phyloP scores from a whole-genome alignment of 2,113 vertebrate species.

The Xyrauchen texanus region DNA sequence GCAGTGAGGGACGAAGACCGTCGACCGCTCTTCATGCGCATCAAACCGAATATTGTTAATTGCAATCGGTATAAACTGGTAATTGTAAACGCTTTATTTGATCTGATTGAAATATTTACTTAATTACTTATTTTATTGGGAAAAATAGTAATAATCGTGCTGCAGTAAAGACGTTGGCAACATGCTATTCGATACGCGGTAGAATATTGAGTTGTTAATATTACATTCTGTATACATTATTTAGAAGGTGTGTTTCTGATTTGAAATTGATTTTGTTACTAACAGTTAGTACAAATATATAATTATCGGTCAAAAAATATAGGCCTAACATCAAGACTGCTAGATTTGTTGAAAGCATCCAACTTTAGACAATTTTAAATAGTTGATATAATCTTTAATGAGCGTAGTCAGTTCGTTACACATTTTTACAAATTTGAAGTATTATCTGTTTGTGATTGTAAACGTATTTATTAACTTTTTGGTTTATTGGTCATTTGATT shows the following conservation, averaged over 20 bases:
- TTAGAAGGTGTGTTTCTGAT: too few species aligned
- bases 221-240: not conserved
- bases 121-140: not conserved
- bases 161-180: not conserved
- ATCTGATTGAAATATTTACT: not conserved
- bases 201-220: not conserved
- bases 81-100: conserved; percentile 50
- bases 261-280: too few species aligned
- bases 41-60: conserved; percentile 36
- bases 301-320: too few species aligned
- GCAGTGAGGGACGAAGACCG: not conserved
- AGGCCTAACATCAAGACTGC: too few species aligned
- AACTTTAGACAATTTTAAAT: too few species aligned
- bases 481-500: not conserved
- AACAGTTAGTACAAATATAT: too few species aligned
- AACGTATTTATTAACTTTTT: too few species aligned
- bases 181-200: conserved; percentile 16
- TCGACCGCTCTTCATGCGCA: conserved; percentile 13
- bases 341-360: too few species aligned
- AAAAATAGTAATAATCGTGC: not conserved
- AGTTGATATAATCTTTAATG: too few species aligned
- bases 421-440: too few species aligned
- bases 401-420: too few species aligned
- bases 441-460: too few species aligned
- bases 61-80: conserved; percentile 48